Conservation (phyloP, 2,888 invertebrate species). For the Litoditis marina region DNA sequence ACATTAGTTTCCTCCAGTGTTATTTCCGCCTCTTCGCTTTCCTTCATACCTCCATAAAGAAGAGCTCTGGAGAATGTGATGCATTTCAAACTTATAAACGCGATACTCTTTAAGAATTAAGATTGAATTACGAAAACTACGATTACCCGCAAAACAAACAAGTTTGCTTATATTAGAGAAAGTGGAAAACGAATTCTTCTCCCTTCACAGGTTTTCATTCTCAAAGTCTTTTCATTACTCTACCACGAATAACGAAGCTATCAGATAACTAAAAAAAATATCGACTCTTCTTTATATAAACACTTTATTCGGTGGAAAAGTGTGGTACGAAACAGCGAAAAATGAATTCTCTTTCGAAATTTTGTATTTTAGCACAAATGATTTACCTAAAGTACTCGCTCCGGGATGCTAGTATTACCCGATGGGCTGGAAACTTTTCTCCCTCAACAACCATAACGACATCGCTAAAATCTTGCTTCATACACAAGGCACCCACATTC, state of each 20-base stretch:
- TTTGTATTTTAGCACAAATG: not conserved
- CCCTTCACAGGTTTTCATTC: too few relatives aligned
- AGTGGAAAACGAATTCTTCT: too few relatives aligned
- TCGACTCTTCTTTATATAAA: too few relatives aligned
- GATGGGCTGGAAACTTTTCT: conserved; percentile 72
- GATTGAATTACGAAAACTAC: too few relatives aligned
- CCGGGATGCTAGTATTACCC: conserved; percentile 85
- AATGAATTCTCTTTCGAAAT: too few relatives aligned
- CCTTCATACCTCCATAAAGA: conserved; percentile 70
- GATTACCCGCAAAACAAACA: too few relatives aligned
- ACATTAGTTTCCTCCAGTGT: conserved; percentile 42
- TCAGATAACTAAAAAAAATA: too few relatives aligned
- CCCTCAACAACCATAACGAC: conserved; percentile 72
- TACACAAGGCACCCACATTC: conserved; percentile 79
- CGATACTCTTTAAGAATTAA: not conserved
- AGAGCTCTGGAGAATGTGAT: conserved; percentile 66
- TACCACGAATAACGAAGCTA: too few relatives aligned
- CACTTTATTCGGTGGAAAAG: too few relatives aligned
- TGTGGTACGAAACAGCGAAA: too few relatives aligned
- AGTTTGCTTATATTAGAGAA: too few relatives aligned
- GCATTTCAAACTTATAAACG: not conserved
- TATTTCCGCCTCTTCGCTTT: conserved; percentile 72
- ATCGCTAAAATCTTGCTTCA: conserved; percentile 85
- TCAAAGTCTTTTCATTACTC: too few relatives aligned
- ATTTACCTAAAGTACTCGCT: conserved; percentile 88